Evolutionary conservation across 2,888 invertebrate genomes (phyloP), one percentile per base, ranked within the genome.

Genomic region (Platycheirus albimanus): DNA sequence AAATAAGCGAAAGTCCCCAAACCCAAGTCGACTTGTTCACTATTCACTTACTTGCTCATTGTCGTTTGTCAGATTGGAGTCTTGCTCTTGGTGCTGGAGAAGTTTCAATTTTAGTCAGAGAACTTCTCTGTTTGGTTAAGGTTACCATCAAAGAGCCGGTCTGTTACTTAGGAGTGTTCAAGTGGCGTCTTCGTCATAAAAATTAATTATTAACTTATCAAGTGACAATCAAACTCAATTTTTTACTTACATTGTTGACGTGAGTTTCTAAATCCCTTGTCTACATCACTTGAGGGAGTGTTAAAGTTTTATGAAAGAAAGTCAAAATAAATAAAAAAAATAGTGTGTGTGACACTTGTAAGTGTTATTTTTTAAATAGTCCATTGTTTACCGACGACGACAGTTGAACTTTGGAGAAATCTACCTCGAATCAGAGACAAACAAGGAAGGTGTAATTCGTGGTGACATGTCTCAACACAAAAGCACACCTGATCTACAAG

Each of bases 401-500:
- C 20, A 24, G 19, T 51, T 58, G 43, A 56, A 8, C 49, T 13
- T 19, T n/a, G 56, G 38, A 71, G 76, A 67, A 67, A 81, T 67
- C 67, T 36, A 10, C 45, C 19, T 54, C 4, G 58, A 54, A 56
- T 30, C 38, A 33, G 7, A 47, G 24, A 33, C 43, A 28, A 41
- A 17, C n/a, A 10, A 19, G 36, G n/a, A 63, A 58, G 15, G 28
- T 52, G 58, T 64, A 66, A 10, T 58, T 41, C 24, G 54, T 28
- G 38, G 49, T 19, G 47, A 63, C 51, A 83, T 83, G 83, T 56
- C 83, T 20, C 72, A 45, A 38, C 56, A 43, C 8, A 66, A 64
- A 54, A 63, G 52, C n/a, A 33, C 54, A 51, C 86, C 85, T 8
- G 84, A 85, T 38, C 75, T 87, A 30, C 86, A 87, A 85, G 95